Evolutionary conservation across 2,113 vertebrate species (phyloP).

Genomic region (Paramisgurnus dabryanus): DNA sequence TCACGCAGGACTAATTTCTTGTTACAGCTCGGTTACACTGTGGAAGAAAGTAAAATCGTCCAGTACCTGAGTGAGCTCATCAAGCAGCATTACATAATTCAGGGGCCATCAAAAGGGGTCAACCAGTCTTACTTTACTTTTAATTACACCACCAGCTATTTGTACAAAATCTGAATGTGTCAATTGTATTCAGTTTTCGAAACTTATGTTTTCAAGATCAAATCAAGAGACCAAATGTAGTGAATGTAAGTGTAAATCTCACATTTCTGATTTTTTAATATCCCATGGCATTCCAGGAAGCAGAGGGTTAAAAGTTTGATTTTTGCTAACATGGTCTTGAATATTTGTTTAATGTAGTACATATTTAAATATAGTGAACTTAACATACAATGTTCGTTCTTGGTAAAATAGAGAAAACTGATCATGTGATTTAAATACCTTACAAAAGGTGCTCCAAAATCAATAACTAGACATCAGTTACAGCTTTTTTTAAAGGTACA

Average conservation of each 20-base stretch:
- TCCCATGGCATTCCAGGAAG: constrained; percentile 1
- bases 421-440: neutral
- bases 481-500: neutral
- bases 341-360: constrained; percentile 17
- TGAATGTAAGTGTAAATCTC: constrained; percentile 42
- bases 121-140: constrained; percentile 82
- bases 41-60: constrained; percentile 87
- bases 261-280: too few species aligned
- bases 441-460: neutral
- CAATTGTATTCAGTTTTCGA: neutral
- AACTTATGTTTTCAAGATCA: constrained; percentile 22
- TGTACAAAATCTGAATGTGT: constrained; percentile 89
- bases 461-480: neutral
- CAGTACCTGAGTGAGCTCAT: constrained; percentile 92
- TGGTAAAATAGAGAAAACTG: neutral
- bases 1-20: constrained; percentile 81
- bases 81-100: constrained; percentile 81
- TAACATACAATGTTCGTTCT: neutral
- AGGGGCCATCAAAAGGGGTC: constrained; percentile 65
- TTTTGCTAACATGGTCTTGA: constrained; percentile 21
- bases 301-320: neutral
- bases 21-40: constrained; percentile 82
- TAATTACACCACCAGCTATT: constrained; percentile 91
- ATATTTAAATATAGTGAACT: neutral
- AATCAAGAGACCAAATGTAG: constrained; percentile 44